A percentile compares a stretch with the other conserved stretches of the same genome.
These are phyloP conservation scores for Catocala fraxini DNA, from an alignment of 2,888 invertebrate species.

Conservation along the genomic window DNA sequence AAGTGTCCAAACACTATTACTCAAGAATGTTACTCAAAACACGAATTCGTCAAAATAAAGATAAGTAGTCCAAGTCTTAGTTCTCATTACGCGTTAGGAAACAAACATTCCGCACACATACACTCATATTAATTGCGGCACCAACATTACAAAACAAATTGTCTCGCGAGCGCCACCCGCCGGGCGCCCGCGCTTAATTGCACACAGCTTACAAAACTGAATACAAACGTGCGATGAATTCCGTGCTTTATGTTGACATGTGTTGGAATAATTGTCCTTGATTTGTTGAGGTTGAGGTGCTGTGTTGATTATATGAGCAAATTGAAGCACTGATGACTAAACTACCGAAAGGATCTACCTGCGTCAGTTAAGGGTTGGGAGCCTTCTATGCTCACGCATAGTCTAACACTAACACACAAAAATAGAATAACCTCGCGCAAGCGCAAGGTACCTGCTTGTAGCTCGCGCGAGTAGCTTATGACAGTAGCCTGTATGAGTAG, in stretches of 20 bases:
- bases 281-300: too few species aligned
- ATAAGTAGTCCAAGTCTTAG: slow-evolving; percentile 3
- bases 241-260: slow-evolving; percentile 28
- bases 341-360: too few species aligned
- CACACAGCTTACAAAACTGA: slow-evolving; percentile 46
- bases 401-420: too few species aligned
- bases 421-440: too few species aligned
- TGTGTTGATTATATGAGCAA: too few species aligned
- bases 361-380: too few species aligned
- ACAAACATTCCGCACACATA: slow-evolving; percentile 30
- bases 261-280: neutral
- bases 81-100: slow-evolving; percentile 16
- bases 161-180: slow-evolving; percentile 26
- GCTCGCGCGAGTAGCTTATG: too few species aligned
- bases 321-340: too few species aligned
- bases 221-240: slow-evolving; percentile 38
- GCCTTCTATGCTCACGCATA: too few species aligned
- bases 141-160: slow-evolving; percentile 55
- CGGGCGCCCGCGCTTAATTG: slow-evolving; percentile 50
- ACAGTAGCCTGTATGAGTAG: too few species aligned
- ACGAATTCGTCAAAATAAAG: slow-evolving; percentile 22
- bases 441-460: too few species aligned
- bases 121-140: slow-evolving; percentile 40
- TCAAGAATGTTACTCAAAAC: neutral
- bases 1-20: too few species aligned